Evolutionary conservation across 2,797 vertebrate genomes (phyloP), one percentile per base, ranked within the genome.

Genomic region (Naso thynnoides): DNA sequence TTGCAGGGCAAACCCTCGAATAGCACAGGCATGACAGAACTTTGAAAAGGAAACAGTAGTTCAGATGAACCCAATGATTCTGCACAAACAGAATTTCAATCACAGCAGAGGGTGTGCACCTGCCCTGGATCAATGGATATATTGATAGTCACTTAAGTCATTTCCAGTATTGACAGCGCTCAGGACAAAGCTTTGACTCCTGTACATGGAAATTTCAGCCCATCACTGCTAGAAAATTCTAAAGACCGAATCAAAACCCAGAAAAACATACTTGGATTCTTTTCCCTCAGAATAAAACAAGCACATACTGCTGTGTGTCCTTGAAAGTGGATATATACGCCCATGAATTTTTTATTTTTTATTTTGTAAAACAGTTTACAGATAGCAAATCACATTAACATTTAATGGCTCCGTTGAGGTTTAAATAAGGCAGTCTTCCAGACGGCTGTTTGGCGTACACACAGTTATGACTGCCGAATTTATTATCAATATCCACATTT

Each of bases 81-180:
- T 72, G 69, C 63, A 73, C 69, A 78, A 60, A 78, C 14, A 63
- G 69, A 74, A 86, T 86, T 86, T 86, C 78, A 76, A 84, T 86
- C 73, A 73, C 45, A 55, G 48, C 59, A 14, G 55, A 41, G 56
- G 49, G 23, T 31, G 45, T 67, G 33, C 60, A 33, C 19, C 16
- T 21, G 16, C 33, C 21, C 41, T 36, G 21, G 48, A 84, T 88
- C 82, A 85, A 81, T 85, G 47, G 75, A 73, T 56, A 65, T 66
- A 84, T 42, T 77, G 72, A 70, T 47, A 56, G 54, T 49, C 59
- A 76, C 74, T 76, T 59, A 47, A 67, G 44, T 50, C 5, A 70
- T 73, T 80, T 81, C 57, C 54, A 42, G 18, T 38, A 44, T 50
- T 42, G 38, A 50, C 16, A 72, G 33, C 74, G 70, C 10, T 7